Conservation (phyloP, 1,140 invertebrate genomes). For the Spodoptera litura region DNA sequence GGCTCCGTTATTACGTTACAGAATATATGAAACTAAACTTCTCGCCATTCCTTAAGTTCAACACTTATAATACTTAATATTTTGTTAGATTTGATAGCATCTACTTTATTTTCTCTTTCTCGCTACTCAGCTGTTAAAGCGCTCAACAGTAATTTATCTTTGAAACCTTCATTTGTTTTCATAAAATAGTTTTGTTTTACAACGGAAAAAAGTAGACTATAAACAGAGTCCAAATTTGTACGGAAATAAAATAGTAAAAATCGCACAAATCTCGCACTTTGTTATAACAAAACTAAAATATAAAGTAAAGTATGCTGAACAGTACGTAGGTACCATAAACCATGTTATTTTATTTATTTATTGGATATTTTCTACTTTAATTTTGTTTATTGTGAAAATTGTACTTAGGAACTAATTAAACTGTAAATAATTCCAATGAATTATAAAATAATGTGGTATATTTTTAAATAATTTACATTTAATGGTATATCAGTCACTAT, state of each 20-base stretch:
- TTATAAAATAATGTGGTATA: slow-evolving; percentile 43
- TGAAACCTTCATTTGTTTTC: slow-evolving; percentile 4
- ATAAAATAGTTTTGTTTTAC: slow-evolving; percentile 7
- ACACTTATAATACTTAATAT: slow-evolving; percentile 41
- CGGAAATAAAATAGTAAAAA: slow-evolving; percentile 46
- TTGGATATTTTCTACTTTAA: neutral
- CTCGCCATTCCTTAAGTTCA: slow-evolving; percentile 74
- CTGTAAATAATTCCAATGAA: slow-evolving; percentile 58
- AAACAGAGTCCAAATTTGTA: slow-evolving; percentile 47
- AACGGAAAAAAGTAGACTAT: neutral
- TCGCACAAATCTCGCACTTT: slow-evolving; percentile 56
- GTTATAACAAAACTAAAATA: slow-evolving; percentile 17
- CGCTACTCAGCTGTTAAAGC: neutral
- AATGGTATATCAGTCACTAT: slow-evolving; percentile 41
- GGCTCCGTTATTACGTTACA: slow-evolving; percentile 47
- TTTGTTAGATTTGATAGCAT: slow-evolving; percentile 28
- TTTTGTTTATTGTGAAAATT: slow-evolving; percentile 36
- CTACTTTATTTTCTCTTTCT: slow-evolving; percentile 28
- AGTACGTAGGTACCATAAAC: slow-evolving; percentile 36
- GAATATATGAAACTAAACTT: slow-evolving; percentile 57
- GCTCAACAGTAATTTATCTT: slow-evolving; percentile 28
- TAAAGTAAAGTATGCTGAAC: slow-evolving; percentile 4
- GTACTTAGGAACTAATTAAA: slow-evolving; percentile 40
- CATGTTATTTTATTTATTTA: slow-evolving; percentile 22
- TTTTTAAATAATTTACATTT: slow-evolving; percentile 43